Evolutionary conservation across 2,113 vertebrate species (phyloP), one percentile per base, ranked within the genome.

Genomic region (Lepidothrix coronata): DNA sequence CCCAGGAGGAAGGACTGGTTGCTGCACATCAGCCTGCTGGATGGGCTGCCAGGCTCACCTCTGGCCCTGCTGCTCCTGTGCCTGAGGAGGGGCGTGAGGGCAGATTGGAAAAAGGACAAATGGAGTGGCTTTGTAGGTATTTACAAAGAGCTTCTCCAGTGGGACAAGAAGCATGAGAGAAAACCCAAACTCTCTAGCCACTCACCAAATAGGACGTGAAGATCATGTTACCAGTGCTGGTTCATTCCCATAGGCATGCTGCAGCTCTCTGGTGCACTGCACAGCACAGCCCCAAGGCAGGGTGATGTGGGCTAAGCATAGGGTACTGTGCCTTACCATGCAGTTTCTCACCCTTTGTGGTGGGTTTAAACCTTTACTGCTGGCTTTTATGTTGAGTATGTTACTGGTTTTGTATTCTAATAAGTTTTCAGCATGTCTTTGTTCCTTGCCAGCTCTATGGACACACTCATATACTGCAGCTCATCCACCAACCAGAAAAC

Each of bases 261-360:
- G 55, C 0, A 1, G 46, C 54, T 90, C 67, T 48, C 67, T 0
- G 0, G 18, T 46, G 57, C 25, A 3, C 43, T 41, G 73, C 6
- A 7, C 41, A 62, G 68, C 2, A 0, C 61, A 59, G 72, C 65
- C 63, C 57, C 57, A 46, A 75, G 85, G 92, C 70, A 91, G 66
- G 62, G 51, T 78, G 61, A 91, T 46, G 76, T 73, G 84, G 44
- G 43, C 72, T 94, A 72, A 68, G 57, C 68, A 37, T 0, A 75
- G 44, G 12, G 57, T 86, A 68, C 65, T 72, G 3, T 90, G 93
- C 37, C 90, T 82, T 72, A 82, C 93, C 93, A 72, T 48, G 96
- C 41, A 87, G 31, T 30, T 94, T 92, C 68, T 63, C 83, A 81
- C 55, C 44, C 65, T 92, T 95, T 95, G 92, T 78, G 65, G 48